Percentiles rank a stretch among this genome's conserved stretches.
These are phyloP conservation scores for Formica exsecta DNA, from an alignment of 1,140 invertebrate species.

Conservation along the genomic window DNA sequence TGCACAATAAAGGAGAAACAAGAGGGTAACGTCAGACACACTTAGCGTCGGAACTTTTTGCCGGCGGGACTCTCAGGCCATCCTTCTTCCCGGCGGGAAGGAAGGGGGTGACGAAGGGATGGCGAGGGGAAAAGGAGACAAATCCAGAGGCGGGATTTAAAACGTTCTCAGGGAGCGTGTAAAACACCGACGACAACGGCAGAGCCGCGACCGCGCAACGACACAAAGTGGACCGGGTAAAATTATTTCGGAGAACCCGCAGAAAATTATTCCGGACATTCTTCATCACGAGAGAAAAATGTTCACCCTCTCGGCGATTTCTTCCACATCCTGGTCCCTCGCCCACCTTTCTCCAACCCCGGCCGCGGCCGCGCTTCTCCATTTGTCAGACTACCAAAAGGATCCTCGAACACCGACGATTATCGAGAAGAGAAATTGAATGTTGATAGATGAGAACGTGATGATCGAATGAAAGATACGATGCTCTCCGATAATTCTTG, in stretches of 20 bases:
- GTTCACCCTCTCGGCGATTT: constrained; percentile 46
- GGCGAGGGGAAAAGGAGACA: not conserved
- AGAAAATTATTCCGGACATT: constrained; percentile 65
- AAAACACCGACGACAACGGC: constrained; percentile 68
- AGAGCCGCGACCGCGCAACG: constrained; percentile 33
- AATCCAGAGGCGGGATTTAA: constrained; percentile 73
- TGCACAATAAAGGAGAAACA: constrained; percentile 73
- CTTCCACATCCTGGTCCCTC: constrained; percentile 4
- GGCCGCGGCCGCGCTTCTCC: constrained; percentile 18
- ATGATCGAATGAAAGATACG: constrained; percentile 33
- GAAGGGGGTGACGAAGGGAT: not conserved
- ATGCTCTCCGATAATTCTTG: constrained; percentile 20
- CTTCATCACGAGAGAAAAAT: constrained; percentile 59
- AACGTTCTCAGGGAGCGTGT: constrained; percentile 69
- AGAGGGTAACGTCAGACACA: constrained; percentile 75
- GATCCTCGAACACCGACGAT: constrained; percentile 13
- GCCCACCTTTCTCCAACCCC: not conserved
- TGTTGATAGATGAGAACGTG: constrained; percentile 52
- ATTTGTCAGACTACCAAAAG: constrained; percentile 50
- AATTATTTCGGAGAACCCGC: constrained; percentile 66
- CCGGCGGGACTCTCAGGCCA: constrained; percentile 49
- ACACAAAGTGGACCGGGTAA: constrained; percentile 50
- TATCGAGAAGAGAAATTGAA: constrained; percentile 42
- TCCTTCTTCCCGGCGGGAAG: constrained; percentile 47
- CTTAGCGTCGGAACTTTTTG: constrained; percentile 77